Conservation (phyloP, 1,140 invertebrate species). For the Anthonomus grandis region DNA sequence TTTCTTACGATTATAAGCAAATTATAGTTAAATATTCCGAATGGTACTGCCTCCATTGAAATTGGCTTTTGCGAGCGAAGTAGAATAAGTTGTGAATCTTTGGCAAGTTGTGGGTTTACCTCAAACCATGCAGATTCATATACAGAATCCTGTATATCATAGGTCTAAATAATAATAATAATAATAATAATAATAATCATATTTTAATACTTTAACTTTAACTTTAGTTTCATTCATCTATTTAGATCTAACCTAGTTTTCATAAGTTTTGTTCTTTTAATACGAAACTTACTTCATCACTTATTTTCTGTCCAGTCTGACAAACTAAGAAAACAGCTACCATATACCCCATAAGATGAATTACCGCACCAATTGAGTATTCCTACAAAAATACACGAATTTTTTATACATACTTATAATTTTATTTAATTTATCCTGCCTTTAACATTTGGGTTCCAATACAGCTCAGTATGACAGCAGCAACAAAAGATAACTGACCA, state of each 20-base stretch:
- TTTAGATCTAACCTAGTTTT: too few species aligned
- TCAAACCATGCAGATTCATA: background rate
- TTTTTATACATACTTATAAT: background rate
- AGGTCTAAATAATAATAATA: too few species aligned
- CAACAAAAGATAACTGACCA: constrained; percentile 15
- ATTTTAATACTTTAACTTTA: too few species aligned
- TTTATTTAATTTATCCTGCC: too few species aligned
- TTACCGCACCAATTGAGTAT: constrained; percentile 7
- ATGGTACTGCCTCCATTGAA: constrained; percentile 7
- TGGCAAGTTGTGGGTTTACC: constrained; percentile 1
- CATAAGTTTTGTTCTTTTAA: too few species aligned
- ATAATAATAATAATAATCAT: too few species aligned
- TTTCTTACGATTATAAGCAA: constrained; percentile 3
- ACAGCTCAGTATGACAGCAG: constrained; percentile 5
- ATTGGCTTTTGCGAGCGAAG: constrained; percentile 6
- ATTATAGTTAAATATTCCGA: constrained; percentile 11
- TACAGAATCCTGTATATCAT: constrained; percentile 8
- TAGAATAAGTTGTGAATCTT: constrained; percentile 3
- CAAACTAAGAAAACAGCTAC: constrained; percentile 13
- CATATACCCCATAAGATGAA: constrained; percentile 10
- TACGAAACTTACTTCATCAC: too few species aligned
- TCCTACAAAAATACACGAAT: constrained; percentile 1
- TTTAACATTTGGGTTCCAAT: constrained; percentile 19
- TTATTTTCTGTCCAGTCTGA: constrained; percentile 13
- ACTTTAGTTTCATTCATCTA: too few species aligned